These are phyloP conservation scores for Caenorhabditis drosophilae DNA, from an alignment of 2,888 invertebrate species.

Conservation along the genomic window DNA sequence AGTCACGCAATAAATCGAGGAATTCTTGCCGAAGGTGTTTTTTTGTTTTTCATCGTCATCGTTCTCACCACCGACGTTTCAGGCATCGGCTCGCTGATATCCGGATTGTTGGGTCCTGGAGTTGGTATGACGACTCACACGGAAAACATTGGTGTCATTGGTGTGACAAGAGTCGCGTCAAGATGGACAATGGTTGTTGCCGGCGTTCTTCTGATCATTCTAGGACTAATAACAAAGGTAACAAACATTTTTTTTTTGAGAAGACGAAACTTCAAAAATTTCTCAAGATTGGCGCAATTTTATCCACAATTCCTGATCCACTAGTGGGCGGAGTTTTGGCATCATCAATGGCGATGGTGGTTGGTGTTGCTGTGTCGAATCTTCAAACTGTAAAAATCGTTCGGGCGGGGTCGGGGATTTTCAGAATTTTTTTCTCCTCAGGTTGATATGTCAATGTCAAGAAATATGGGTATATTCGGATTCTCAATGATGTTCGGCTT, in stretches of 20 bases:
- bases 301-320: slow-evolving; percentile 72
- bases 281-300: slow-evolving; percentile 70
- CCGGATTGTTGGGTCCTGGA: slow-evolving; percentile 84
- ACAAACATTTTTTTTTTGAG: background rate
- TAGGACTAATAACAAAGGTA: slow-evolving; percentile 71
- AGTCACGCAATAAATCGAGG: slow-evolving; percentile 86
- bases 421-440: too few species aligned
- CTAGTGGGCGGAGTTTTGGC: slow-evolving; percentile 71
- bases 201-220: slow-evolving; percentile 70
- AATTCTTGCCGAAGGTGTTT: slow-evolving; percentile 82
- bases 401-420: too few species aligned
- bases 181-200: slow-evolving; percentile 70
- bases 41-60: too few species aligned
- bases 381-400: slow-evolving; percentile 77
- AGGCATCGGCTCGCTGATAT: slow-evolving; percentile 78
- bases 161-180: slow-evolving; percentile 79
- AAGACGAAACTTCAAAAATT: background rate
- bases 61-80: too few species aligned
- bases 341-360: slow-evolving; percentile 70
- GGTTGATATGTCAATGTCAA: slow-evolving; percentile 81
- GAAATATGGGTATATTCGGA: slow-evolving; percentile 87
- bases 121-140: slow-evolving; percentile 88
- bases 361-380: slow-evolving; percentile 69
- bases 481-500: slow-evolving; percentile 85
- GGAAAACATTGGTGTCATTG: slow-evolving; percentile 87